phyloP scores from a whole-genome alignment of 2,888 invertebrate species.

The Hydrotaea cyrtoneurina region DNA sequence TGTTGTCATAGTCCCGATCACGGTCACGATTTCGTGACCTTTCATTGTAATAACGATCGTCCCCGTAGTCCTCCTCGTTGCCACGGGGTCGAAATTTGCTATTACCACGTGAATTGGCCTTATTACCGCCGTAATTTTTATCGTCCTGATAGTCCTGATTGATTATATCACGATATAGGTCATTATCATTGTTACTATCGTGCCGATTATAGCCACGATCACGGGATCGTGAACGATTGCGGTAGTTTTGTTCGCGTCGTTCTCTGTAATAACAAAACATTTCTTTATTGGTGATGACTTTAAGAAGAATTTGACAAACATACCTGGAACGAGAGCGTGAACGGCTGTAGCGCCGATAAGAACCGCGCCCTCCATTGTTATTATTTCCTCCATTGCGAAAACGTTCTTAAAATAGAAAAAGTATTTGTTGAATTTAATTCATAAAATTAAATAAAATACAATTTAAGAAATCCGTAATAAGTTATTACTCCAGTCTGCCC shows the following conservation, averaged over 20 bases:
- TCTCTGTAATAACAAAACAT: constrained; percentile 70
- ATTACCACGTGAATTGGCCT: constrained; percentile 68
- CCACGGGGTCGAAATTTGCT: constrained; percentile 69
- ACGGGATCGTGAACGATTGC: constrained; percentile 78
- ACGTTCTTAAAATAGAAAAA: constrained; percentile 68
- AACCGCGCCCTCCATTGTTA: constrained; percentile 60
- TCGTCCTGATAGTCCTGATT: constrained; percentile 80
- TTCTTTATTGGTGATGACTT: too few relatives aligned
- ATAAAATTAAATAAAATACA: not conserved
- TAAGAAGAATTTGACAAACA: constrained; percentile 51
- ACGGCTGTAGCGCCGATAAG: constrained; percentile 77
- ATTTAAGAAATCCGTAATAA: not conserved
- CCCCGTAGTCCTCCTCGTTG: constrained; percentile 70
- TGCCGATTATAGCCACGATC: constrained; percentile 72
- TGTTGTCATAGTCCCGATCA: constrained; percentile 71
- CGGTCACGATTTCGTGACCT: constrained; percentile 72
- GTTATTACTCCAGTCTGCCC: too few relatives aligned
- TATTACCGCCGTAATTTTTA: constrained; percentile 52
- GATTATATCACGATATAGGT: constrained; percentile 79
- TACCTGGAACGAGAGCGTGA: constrained; percentile 79
- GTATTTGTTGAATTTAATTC: not conserved
- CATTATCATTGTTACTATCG: constrained; percentile 75
- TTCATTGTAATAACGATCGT: constrained; percentile 69
- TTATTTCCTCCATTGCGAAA: constrained; percentile 72
- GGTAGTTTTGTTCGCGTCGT: constrained; percentile 75